phyloP scores from a whole-genome alignment of 2,888 invertebrate species.

The Agonopterix arenella region DNA sequence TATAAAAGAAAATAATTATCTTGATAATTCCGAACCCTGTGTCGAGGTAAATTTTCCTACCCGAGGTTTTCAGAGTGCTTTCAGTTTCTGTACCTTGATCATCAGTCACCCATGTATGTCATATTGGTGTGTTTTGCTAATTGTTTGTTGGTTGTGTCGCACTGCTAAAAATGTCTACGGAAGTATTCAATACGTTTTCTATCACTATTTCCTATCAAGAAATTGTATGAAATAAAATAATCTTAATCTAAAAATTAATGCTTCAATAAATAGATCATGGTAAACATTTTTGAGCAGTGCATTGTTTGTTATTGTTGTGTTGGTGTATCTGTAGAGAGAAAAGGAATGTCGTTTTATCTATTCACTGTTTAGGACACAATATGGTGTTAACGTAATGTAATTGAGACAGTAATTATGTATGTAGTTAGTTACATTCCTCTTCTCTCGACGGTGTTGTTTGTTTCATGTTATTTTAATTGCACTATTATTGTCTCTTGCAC shows the following conservation, averaged over 20 bases:
- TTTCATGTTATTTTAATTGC: neutral
- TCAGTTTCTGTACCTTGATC: too few species aligned
- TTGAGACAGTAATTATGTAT: too few species aligned
- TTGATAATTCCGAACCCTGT: too few species aligned
- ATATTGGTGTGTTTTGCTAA: too few species aligned
- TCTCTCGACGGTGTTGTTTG: conserved; percentile 2
- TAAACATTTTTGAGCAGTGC: neutral
- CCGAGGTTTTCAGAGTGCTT: too few species aligned
- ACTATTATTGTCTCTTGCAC: conserved; percentile 38
- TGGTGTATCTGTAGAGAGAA: neutral
- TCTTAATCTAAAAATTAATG: neutral
- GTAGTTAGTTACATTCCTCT: neutral
- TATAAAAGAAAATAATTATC: too few species aligned
- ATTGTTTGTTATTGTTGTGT: neutral
- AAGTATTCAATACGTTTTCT: neutral
- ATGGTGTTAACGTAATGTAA: too few species aligned
- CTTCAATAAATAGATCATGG: neutral
- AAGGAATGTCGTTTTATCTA: neutral
- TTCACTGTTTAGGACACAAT: neutral
- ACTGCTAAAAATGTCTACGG: neutral
- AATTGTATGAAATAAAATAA: neutral
- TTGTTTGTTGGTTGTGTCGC: neutral
- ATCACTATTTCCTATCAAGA: too few species aligned
- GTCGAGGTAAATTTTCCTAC: too few species aligned
- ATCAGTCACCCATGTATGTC: too few species aligned